These are phyloP conservation scores for Tetranychus urticae DNA, from an alignment of 1,140 invertebrate genomes.

Conservation along the genomic window DNA sequence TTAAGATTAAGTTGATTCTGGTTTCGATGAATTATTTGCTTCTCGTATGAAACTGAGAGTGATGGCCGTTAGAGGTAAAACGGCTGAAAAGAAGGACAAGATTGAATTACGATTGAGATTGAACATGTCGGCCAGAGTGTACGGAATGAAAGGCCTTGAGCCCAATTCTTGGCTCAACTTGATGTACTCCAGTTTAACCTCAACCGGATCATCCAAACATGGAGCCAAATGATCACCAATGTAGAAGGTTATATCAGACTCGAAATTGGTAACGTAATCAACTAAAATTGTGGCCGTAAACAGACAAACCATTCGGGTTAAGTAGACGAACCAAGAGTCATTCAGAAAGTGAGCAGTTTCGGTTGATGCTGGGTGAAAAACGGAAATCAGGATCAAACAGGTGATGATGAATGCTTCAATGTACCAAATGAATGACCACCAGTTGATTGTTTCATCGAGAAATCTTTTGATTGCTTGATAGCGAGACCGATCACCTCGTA, in stretches of 20 bases:
- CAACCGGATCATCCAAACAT: background rate
- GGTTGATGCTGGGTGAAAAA: background rate
- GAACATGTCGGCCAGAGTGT: background rate
- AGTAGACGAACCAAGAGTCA: background rate
- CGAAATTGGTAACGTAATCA: background rate
- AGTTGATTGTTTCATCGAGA: background rate
- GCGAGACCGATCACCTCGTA: background rate
- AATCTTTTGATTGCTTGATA: background rate
- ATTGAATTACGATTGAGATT: background rate
- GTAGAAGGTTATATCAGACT: background rate
- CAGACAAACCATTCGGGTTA: background rate
- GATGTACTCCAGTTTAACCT: background rate
- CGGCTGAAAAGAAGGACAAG: background rate
- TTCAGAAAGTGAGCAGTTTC: background rate
- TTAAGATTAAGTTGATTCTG: background rate
- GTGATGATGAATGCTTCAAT: background rate
- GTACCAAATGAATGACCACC: background rate
- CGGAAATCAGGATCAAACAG: background rate
- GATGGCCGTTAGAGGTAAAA: background rate
- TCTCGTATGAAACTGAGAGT: background rate
- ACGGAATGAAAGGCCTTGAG: background rate
- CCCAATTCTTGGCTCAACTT: background rate
- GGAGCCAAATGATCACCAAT: background rate
- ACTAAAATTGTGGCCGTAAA: background rate
- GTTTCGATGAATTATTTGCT: background rate